A percentile compares a stretch with the other conserved stretches of the same genome.
These are phyloP conservation scores for Sinhomidia bicolor DNA, from an alignment of 2,888 invertebrate genomes.

Conservation along the genomic window DNA sequence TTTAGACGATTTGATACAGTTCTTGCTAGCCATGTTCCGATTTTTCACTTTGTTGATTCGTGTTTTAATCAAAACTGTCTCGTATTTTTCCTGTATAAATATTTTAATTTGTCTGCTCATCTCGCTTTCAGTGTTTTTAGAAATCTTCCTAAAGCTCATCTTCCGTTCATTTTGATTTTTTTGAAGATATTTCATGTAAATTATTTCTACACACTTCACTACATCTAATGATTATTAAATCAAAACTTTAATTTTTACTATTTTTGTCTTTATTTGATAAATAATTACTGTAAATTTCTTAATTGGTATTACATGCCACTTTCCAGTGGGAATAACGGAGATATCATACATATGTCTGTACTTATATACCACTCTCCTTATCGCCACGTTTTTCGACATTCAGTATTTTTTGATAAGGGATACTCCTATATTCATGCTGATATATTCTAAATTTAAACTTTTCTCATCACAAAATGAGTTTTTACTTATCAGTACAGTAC, in stretches of 20 bases:
- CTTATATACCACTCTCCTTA: neutral
- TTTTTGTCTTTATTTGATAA: neutral
- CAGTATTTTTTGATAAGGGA: conserved; percentile 14
- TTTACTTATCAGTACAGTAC: neutral
- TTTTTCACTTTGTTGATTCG: conserved; percentile 3
- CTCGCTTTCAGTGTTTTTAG: neutral
- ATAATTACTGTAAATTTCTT: neutral
- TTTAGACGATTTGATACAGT: neutral
- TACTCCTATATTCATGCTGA: neutral
- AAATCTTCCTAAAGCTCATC: neutral
- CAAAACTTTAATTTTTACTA: neutral
- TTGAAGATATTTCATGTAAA: neutral
- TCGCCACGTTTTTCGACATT: conserved; percentile 9
- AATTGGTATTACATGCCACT: neutral
- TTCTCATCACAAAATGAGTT: neutral
- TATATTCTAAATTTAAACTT: conserved; percentile 14
- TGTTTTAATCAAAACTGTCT: neutral
- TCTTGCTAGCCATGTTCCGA: conserved; percentile 10
- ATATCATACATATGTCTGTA: neutral
- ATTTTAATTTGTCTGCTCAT: conserved; percentile 32
- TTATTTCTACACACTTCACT: neutral
- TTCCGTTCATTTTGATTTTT: neutral
- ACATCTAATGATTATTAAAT: neutral
- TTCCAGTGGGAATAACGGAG: neutral
- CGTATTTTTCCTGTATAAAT: conserved; percentile 11